Percentiles rank a stretch among this genome's conserved stretches.
Evolutionary conservation across 53 echinoderm and acorn worm genomes (phyloP).

Genomic region (Antedon mediterranea): DNA sequence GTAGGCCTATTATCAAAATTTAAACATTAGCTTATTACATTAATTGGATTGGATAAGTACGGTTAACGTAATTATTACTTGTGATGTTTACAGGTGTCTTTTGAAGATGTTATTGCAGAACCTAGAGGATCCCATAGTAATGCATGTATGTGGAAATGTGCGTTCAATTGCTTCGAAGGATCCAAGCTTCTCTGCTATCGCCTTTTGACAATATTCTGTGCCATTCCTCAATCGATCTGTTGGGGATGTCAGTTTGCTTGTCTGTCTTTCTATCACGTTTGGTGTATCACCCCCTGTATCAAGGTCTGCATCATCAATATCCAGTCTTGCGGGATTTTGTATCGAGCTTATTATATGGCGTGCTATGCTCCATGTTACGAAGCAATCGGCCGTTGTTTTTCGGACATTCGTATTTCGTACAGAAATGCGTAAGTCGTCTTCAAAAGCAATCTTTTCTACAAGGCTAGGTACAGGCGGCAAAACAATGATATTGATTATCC

Average conservation of each 20-base stretch:
- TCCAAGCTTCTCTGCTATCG: slow-evolving; percentile 73
- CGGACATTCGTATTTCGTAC: neutral
- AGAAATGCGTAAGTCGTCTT: neutral
- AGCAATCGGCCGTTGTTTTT: slow-evolving; percentile 16
- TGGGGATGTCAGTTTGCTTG: slow-evolving; percentile 86
- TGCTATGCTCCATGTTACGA: slow-evolving; percentile 72
- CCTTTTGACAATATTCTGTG: slow-evolving; percentile 48
- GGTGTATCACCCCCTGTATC: slow-evolving; percentile 66
- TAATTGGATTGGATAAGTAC: too few relatives aligned
- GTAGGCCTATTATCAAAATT: too few relatives aligned
- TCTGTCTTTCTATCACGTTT: slow-evolving; percentile 83
- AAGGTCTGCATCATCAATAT: slow-evolving; percentile 65
- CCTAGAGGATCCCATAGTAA: slow-evolving; percentile 68
- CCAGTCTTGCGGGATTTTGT: neutral
- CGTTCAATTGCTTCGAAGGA: slow-evolving; percentile 56
- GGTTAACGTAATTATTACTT: too few relatives aligned
- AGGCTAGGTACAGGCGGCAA: too few relatives aligned
- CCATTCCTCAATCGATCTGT: slow-evolving; percentile 52
- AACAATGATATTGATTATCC: too few relatives aligned
- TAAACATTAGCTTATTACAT: too few relatives aligned
- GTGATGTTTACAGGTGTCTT: slow-evolving; percentile 53
- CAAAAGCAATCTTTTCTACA: too few relatives aligned
- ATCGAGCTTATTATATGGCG: slow-evolving; percentile 36
- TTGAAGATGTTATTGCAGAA: slow-evolving; percentile 83
- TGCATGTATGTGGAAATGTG: slow-evolving; percentile 49